A percentile compares a stretch with the other conserved stretches of the same genome.
Conservation (phyloP, 2,797 vertebrate genomes). For the Falco novaeseelandiae region DNA sequence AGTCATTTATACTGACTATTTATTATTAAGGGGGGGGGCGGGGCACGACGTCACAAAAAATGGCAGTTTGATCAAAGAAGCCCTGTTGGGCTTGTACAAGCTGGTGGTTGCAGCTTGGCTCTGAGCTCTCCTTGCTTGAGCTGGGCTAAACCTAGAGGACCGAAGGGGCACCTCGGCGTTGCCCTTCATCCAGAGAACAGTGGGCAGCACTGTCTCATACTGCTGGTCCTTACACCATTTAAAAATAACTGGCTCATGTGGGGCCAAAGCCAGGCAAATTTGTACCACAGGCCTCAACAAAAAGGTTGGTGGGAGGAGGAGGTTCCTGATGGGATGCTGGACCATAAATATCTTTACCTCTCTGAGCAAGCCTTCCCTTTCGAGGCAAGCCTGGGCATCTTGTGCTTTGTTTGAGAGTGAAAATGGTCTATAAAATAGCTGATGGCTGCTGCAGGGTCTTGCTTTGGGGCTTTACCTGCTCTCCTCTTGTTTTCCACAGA, state of each 20-base stretch:
- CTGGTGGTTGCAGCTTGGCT: background rate
- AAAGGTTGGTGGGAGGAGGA: background rate
- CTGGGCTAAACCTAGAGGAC: background rate
- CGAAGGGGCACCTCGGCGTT: background rate
- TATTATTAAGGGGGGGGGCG: background rate
- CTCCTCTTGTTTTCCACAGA: slow-evolving; percentile 56
- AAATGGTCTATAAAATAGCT: background rate
- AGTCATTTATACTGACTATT: slow-evolving; percentile 3
- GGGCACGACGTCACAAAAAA: background rate
- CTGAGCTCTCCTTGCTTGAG: background rate
- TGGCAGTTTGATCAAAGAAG: background rate
- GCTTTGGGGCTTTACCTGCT: background rate
- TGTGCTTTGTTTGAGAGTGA: background rate
- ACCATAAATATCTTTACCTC: background rate
- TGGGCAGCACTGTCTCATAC: fast-evolving
- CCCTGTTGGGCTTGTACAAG: background rate
- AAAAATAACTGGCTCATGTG: background rate
- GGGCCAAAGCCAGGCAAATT: background rate
- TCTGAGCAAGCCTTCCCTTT: background rate
- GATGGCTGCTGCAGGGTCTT: background rate
- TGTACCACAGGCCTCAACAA: background rate
- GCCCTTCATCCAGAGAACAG: background rate
- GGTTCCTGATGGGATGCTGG: background rate
- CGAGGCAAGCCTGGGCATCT: background rate
- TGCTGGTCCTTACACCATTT: background rate